These are phyloP conservation scores for Anthopleura sola DNA, from an alignment of 64 coral and sea anemone genomes.

Conservation along the genomic window DNA sequence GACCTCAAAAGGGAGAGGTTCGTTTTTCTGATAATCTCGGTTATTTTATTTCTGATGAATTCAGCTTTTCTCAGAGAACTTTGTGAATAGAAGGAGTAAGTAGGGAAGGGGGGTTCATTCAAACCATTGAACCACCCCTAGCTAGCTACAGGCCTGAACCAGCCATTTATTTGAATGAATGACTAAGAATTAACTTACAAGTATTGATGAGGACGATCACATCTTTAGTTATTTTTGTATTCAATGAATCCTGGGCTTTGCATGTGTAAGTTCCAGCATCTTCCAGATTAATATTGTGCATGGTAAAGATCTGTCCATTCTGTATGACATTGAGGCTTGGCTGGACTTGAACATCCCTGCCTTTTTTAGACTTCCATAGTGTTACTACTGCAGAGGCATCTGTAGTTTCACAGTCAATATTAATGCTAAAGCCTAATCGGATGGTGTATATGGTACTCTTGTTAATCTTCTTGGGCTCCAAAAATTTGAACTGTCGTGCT, in stretches of 20 bases:
- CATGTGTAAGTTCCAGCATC: not conserved
- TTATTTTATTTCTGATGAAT: no score
- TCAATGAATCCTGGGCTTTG: not conserved
- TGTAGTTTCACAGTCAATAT: not conserved
- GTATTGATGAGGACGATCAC: not conserved
- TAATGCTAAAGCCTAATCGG: not conserved
- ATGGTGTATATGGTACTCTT: not conserved
- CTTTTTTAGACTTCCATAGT: not conserved
- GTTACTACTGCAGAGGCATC: not conserved
- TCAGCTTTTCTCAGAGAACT: no score
- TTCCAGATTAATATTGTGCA: not conserved
- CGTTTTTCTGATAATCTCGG: no score
- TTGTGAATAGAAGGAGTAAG: no score
- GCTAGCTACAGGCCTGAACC: no score
- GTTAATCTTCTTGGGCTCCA: not conserved
- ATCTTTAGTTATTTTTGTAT: not conserved
- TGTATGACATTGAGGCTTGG: not conserved
- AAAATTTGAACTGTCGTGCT: not conserved
- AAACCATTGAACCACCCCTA: no score
- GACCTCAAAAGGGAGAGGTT: no score
- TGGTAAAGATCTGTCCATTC: not conserved
- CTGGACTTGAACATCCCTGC: not conserved
- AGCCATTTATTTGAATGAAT: no score
- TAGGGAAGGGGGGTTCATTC: no score
- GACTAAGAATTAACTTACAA: not conserved